Base-by-base conservation (phyloP, 2,888 invertebrate species). In the Geotrupes spiniger region DNA sequence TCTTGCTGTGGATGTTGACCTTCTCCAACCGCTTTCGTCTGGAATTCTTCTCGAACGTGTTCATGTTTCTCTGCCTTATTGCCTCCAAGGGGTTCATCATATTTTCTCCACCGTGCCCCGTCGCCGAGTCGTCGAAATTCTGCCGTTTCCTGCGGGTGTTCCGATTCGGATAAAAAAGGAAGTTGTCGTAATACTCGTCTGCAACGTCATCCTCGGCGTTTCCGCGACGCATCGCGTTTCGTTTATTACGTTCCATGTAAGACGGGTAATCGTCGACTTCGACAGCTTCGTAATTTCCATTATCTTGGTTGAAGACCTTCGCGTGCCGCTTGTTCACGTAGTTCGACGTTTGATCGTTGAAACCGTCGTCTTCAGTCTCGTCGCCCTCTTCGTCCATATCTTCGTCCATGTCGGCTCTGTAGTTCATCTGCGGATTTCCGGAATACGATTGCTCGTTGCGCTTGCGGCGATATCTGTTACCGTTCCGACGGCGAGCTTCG, bases 351-450 rank as follows among this genome's bases (percentile, higher is more conserved):
- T 72, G 68, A 52, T 77, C 77, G 54, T 75, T 76, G 59, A 77
- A 76, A 6, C 74, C 74, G 53, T 77, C 74, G 51, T 77, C 74
- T 38, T 77, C 74, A 57, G 76, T 77, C 62, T 78, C 78, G 57
- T 72, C 75, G 4, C 74, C 74, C 65, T 77, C 78, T 25, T 76
- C 74, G 47, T 72, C 75, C 39, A 75, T 76, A 52, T 74, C 75
- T 27, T 76, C 75, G 36, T 74, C 74, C 9, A 27, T 12, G 1
- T 58, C 55, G 2, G 50, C 46, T 14, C 57, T 41, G 28, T 55
- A 59, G n/a, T 26, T 36, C 37, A 42, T 25, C 10, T 49, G 44
- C 10, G 72, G 68, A 59, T 74, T 75, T 5, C 66, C 73, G 2
- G 73, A 66, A 15, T 73, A 53, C 28, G 71, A 36, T 11, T 60